These are phyloP conservation scores for Myotis pilosus DNA, from an alignment of 2,797 vertebrate genomes.

Conservation along the genomic window DNA sequence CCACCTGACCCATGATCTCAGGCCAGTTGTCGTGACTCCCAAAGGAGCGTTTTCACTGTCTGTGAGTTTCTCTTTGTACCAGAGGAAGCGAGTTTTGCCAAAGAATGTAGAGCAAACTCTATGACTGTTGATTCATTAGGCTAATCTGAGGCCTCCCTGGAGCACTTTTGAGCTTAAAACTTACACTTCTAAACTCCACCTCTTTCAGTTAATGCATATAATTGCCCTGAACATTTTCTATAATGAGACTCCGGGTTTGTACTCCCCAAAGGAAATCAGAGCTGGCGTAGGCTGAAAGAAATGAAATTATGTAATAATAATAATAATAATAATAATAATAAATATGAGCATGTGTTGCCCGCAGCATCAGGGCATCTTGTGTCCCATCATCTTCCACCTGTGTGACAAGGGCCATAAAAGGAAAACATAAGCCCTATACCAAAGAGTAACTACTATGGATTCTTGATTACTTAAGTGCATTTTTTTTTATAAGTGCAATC, in stretches of 20 bases:
- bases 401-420: not conserved
- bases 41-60: slow-evolving; percentile 44
- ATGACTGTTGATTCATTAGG: slow-evolving; percentile 51
- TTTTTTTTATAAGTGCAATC: not conserved
- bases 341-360: not conserved
- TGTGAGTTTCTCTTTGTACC: slow-evolving; percentile 53
- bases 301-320: not conserved
- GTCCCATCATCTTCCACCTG: not conserved
- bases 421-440: not conserved
- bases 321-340: not conserved
- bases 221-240: slow-evolving; percentile 11
- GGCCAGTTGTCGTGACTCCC: slow-evolving; percentile 30
- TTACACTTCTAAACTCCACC: not conserved
- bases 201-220: slow-evolving; percentile 27
- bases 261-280: slow-evolving; percentile 32
- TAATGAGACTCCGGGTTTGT: slow-evolving; percentile 37
- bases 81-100: slow-evolving; percentile 55
- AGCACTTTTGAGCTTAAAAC: slow-evolving; percentile 45
- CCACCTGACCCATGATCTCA: slow-evolving; percentile 62
- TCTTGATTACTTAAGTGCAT: not conserved
- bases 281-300: not conserved
- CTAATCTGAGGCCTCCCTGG: slow-evolving; percentile 4
- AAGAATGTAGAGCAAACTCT: slow-evolving; percentile 46
- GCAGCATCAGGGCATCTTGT: not conserved
- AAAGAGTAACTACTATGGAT: not conserved